Percentiles rank a stretch among this genome's conserved stretches.
Evolutionary conservation across 2,113 vertebrate genomes (phyloP).

Genomic region (Poecile atricapillus): DNA sequence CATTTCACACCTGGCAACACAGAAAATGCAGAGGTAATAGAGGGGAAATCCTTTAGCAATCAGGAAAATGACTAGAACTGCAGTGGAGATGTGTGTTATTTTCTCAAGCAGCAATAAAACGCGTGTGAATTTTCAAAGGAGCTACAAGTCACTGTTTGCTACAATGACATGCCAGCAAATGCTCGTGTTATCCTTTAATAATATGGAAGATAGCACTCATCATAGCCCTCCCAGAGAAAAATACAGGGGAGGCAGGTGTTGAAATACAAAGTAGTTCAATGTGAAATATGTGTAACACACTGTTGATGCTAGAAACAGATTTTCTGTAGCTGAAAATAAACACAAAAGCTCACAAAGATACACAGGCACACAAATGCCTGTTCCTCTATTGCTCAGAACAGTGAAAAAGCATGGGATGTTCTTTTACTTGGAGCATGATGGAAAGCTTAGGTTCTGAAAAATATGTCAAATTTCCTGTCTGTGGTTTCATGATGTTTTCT

Average conservation of each 20-base stretch:
- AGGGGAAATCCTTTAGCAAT: slow-evolving; percentile 41
- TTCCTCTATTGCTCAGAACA: background rate
- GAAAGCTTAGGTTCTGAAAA: background rate
- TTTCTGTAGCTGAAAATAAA: background rate
- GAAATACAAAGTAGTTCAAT: background rate
- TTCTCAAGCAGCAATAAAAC: slow-evolving; percentile 42
- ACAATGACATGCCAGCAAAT: background rate
- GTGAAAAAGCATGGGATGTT: background rate
- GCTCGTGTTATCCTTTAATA: slow-evolving; percentile 25
- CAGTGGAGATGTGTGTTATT: background rate
- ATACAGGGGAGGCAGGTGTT: background rate
- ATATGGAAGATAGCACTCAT: background rate
- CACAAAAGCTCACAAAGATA: background rate
- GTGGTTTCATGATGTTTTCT: background rate
- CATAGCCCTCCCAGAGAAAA: background rate
- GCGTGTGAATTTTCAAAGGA: slow-evolving; percentile 16
- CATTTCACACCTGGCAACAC: slow-evolving; percentile 65
- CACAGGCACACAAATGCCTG: background rate
- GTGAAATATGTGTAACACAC: background rate
- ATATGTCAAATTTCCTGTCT: background rate
- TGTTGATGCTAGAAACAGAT: background rate
- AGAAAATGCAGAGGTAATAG: slow-evolving; percentile 56
- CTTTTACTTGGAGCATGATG: background rate
- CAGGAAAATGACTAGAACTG: slow-evolving; percentile 32
- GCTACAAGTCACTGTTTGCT: slow-evolving; percentile 41